Base-by-base conservation (phyloP, 2,113 vertebrate genomes). In the Peucedramus taeniatus region DNA sequence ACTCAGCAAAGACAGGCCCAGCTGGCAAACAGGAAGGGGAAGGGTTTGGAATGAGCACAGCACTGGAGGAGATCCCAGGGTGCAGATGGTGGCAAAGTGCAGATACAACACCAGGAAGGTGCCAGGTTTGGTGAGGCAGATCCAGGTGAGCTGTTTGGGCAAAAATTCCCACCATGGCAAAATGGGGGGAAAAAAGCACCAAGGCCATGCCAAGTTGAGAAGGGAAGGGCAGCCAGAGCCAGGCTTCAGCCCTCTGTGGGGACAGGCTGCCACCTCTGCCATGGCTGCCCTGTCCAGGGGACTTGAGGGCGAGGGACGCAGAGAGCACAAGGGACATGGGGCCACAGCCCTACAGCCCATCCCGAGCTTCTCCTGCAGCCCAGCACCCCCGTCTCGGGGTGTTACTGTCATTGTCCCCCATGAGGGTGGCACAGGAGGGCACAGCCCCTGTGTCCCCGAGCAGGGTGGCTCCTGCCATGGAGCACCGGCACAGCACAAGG, bases 361-460 rank as follows among this genome's bases (percentile, higher is more conserved):
- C 21, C n/a, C 11, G n/a, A 17, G n/a, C 11, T 68, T 47, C 17
- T 47, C 63, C 16, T 26, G n/a, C 63, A 26, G n/a, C 51, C n/a
- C 51, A 17, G 2, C 13, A 45, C 3, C 22, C 17, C n/a, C 2
- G 1, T 16, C n/a, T 33, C 2, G 0, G 42, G n/a, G 17, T 3
- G 5, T 21, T 21, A 3, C 1, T 66, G n/a, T 47, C 33, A 3
- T 1, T 66, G n/a, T 47, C 33, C 63, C 47, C 40, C 7, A 5
- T 8, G 8, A 56, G n/a, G 64, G 53, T 40, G 53, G 65, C 65
- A 69, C 53, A 50, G 65, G 44, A n/a, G 30, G 65, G 23, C 44
- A 40, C 44, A 40, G 42, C 49, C 60, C 24, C 23, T 5, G 26
- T 54, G 61, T 64, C 49, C 39, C 60, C 6, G 1, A 21, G 30